Evolutionary conservation across 2,888 invertebrate genomes (phyloP).

Genomic region (Byasa hedistus): DNA sequence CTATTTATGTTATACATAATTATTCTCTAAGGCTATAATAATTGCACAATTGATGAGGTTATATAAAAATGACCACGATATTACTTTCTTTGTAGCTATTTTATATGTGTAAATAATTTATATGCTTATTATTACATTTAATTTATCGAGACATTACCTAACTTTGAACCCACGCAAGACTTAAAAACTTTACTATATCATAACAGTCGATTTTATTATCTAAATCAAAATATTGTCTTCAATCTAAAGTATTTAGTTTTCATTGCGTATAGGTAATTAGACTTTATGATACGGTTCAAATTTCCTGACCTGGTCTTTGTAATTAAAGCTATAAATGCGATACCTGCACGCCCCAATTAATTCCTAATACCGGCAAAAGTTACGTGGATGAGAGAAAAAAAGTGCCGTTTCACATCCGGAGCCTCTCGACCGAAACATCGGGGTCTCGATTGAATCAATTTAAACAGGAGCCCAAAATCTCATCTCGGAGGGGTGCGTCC

Average conservation of each 20-base stretch:
- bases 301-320: constrained; percentile 19
- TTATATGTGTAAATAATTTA: too few species aligned
- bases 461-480: constrained; percentile 71
- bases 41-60: too few species aligned
- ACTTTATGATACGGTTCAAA: background rate
- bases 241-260: background rate
- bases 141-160: too few species aligned
- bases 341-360: constrained; percentile 52
- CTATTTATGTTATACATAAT: too few species aligned
- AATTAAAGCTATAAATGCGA: constrained; percentile 17
- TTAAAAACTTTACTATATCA: background rate
- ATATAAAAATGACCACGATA: too few species aligned
- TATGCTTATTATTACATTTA: too few species aligned
- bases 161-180: too few species aligned
- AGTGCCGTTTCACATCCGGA: constrained; percentile 40
- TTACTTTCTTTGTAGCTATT: too few species aligned
- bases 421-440: constrained; percentile 67
- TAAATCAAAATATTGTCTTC: background rate
- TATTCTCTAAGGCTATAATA: too few species aligned
- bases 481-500: constrained; percentile 72
- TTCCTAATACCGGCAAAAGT: constrained; percentile 56
- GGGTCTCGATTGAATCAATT: constrained; percentile 77
- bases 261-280: too few species aligned
- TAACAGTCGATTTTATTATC: background rate
- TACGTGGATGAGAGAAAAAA: constrained; percentile 40